Evolutionary conservation across 1,140 invertebrate species (phyloP).

Genomic region (Pseudachorutes palmiensis): DNA sequence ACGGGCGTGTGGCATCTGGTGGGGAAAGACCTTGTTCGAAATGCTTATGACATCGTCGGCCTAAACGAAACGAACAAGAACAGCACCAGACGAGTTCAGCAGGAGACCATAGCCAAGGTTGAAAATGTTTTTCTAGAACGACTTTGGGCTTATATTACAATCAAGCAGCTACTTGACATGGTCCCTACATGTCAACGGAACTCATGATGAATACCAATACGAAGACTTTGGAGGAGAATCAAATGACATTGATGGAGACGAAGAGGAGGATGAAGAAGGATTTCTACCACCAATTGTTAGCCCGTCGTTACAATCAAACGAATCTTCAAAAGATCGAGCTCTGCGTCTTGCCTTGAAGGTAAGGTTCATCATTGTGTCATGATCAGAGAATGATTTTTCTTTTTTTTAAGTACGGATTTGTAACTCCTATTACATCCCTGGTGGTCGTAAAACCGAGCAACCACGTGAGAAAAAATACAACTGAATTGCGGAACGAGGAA

Average conservation of each 20-base stretch:
- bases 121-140: conserved; percentile 47
- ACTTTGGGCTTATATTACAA: conserved; percentile 59
- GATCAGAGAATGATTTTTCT: neutral
- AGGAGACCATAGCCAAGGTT: neutral
- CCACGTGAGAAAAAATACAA: too few relatives aligned
- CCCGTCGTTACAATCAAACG: neutral
- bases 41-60: neutral
- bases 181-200: conserved; percentile 25
- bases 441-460: conserved; percentile 36
- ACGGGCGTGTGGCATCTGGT: conserved; percentile 7
- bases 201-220: neutral
- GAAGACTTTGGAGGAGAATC: neutral
- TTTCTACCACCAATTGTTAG: neutral
- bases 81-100: too few relatives aligned
- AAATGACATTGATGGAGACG: conserved; percentile 3
- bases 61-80: too few relatives aligned
- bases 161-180: conserved; percentile 55
- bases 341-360: conserved; percentile 18
- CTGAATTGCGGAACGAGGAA: neutral
- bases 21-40: neutral
- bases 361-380: neutral
- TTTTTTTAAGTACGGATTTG: conserved; percentile 41
- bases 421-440: conserved; percentile 43
- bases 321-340: conserved; percentile 8
- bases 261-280: neutral